Base-by-base conservation (phyloP, 2,888 invertebrate species). In the Barypeithes pellucidus region DNA sequence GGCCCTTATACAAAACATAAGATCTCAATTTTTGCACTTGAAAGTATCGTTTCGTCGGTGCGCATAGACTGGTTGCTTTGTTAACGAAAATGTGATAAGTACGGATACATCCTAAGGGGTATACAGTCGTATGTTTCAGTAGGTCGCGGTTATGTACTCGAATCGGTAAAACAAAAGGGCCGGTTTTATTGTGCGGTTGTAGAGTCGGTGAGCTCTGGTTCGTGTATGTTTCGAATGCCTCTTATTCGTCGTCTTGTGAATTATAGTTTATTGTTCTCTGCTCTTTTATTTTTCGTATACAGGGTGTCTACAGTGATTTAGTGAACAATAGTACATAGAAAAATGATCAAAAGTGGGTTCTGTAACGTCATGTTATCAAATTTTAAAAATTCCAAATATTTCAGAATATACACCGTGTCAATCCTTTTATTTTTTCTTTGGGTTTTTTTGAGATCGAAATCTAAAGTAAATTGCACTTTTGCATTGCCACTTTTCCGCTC, bases 1-100 rank as follows among this genome's bases (percentile, higher is more conserved):
- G 77, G 77, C 75, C 67, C 79, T 78, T 73, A 75, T 43, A 71
- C 70, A 71, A 71, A 71, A 59, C 65, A 47, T 54, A 43, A 33
- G 43, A 52, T 70, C 61, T 61, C 68, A 68, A 68, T 70, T 70
- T 70, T 63, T 63, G 33, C 45, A 9, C 63, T 70, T 70, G 63
- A 57, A 45, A 20, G 24, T 47, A 50, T 61, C 14, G 60, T 41
- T 43, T 14, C 7, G 33, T 24, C 8, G 41, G 1, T 5, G 3
- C 18, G 60, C 1, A 9, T 22, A 60, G 36, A 29, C 29, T 57
- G 36, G 33, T 50, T 50, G 12, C 16, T 29, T 52, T 52, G 22
- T n/a, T 22, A 22, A 18, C 9, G 8, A n/a, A 5, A n/a, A 24
- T 50, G 8, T 20, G 8, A 47, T 18, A 18, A 1, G n/a, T 14